A percentile compares a stretch with the other conserved stretches of the same genome.
Evolutionary conservation across 2,797 vertebrate genomes (phyloP).

Genomic region (Allobates femoralis): DNA sequence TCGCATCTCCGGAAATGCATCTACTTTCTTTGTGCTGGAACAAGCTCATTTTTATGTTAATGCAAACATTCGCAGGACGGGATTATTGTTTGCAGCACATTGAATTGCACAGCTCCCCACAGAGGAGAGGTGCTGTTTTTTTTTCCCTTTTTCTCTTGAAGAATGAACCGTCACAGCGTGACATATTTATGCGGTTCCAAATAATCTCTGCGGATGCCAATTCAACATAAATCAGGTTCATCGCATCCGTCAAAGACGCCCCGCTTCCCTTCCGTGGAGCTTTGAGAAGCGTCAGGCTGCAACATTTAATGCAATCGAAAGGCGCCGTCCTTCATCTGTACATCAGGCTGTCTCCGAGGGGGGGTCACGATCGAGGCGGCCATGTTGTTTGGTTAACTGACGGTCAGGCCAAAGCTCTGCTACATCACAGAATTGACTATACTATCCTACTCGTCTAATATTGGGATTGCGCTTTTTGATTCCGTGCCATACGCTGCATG

Average conservation of each 20-base stretch:
- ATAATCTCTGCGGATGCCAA: constrained; percentile 51
- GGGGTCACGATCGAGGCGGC: background rate
- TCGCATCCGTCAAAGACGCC: constrained; percentile 45
- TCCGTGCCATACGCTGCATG: too few species aligned
- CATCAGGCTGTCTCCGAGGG: background rate
- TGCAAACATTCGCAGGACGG: constrained; percentile 47
- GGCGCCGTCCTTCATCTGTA: background rate
- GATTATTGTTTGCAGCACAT: constrained; percentile 55
- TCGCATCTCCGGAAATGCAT: constrained; percentile 43
- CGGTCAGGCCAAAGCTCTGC: background rate
- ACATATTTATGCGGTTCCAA: constrained; percentile 53
- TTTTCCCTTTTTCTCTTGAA: constrained; percentile 49
- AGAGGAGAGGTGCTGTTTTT: background rate
- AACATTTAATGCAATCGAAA: constrained; percentile 33
- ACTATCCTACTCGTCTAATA: background rate
- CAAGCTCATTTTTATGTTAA: constrained; percentile 63
- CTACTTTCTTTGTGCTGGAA: constrained; percentile 59
- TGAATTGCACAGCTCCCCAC: constrained; percentile 58
- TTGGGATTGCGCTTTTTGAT: background rate
- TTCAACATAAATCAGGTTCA: constrained; percentile 54
- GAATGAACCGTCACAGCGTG: constrained; percentile 54
- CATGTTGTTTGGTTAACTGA: background rate
- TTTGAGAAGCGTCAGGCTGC: constrained; percentile 6
- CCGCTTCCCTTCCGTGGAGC: background rate
- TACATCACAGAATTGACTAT: background rate